Evolutionary conservation across 1,140 invertebrate species (phyloP).

Genomic region (Megalopta genalis): DNA sequence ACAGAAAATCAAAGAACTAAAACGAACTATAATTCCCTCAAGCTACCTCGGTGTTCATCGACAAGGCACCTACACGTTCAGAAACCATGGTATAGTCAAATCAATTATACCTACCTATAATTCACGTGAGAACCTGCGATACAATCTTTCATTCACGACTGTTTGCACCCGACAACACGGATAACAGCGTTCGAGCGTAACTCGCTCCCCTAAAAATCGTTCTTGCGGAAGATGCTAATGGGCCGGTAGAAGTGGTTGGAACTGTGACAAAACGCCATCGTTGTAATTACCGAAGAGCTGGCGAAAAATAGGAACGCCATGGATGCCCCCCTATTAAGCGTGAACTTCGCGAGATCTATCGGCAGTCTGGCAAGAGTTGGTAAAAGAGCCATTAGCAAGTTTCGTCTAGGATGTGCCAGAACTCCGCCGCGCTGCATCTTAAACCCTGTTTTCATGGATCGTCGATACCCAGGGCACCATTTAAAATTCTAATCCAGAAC

Average conservation of each 20-base stretch:
- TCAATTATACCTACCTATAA: not conserved
- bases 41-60: no score
- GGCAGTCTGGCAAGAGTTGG: conserved; percentile 27
- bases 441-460: conserved; percentile 51
- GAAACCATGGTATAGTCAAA: not conserved
- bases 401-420: conserved; percentile 22
- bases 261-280: conserved; percentile 32
- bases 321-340: not conserved
- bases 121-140: not conserved
- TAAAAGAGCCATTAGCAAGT: conserved; percentile 59
- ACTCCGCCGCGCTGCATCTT: conserved; percentile 34
- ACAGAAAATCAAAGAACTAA: no score
- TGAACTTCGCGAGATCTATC: conserved; percentile 51
- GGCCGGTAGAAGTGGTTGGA: conserved; percentile 12
- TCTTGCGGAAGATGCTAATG: conserved; percentile 45
- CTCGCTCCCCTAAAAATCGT: not conserved
- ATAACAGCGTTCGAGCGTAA: not conserved
- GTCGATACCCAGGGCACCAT: conserved; percentile 31
- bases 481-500: conserved; percentile 60
- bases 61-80: no score
- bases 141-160: not conserved
- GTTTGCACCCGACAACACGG: not conserved
- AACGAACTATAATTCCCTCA: no score
- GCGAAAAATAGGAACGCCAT: conserved; percentile 38
- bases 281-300: conserved; percentile 43